Conservation (phyloP, 2,888 invertebrate species). For the Zygogramma bicolorata region DNA sequence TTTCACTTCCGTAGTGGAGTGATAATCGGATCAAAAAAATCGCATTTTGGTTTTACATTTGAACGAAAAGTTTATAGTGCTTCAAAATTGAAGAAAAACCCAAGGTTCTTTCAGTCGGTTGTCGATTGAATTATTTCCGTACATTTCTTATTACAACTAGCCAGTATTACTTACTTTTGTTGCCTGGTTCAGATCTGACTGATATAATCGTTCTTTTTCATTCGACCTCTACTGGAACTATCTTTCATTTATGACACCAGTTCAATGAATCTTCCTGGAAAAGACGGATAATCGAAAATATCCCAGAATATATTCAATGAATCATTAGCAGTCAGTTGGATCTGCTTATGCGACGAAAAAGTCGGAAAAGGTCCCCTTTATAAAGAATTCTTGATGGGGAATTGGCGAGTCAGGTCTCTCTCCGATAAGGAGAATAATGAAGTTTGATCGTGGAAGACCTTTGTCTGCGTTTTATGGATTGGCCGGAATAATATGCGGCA, state of each 20-base stretch:
- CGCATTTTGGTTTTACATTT: too few species aligned
- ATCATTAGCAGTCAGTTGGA: conserved; percentile 1
- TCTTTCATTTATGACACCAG: neutral
- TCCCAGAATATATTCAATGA: conserved; percentile 4
- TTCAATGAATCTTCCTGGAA: neutral
- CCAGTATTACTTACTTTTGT: too few species aligned
- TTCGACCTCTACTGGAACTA: too few species aligned
- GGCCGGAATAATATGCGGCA: neutral
- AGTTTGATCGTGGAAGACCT: conserved; percentile 11
- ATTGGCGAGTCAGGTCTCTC: conserved; percentile 18
- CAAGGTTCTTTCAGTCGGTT: too few species aligned
- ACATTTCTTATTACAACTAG: too few species aligned
- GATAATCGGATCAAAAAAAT: too few species aligned
- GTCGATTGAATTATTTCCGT: too few species aligned
- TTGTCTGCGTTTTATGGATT: conserved; percentile 15
- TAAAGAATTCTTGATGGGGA: conserved; percentile 11
- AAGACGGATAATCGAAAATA: neutral
- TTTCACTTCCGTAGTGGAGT: too few species aligned
- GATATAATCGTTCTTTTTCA: too few species aligned
- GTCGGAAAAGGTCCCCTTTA: conserved; percentile 15
- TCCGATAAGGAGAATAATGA: conserved; percentile 20
- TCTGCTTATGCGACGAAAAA: conserved; percentile 8
- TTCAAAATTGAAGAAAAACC: too few species aligned
- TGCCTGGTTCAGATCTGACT: too few species aligned
- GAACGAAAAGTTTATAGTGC: too few species aligned